Base-by-base conservation (phyloP, 2,113 vertebrate genomes). In the Jacana jacana region DNA sequence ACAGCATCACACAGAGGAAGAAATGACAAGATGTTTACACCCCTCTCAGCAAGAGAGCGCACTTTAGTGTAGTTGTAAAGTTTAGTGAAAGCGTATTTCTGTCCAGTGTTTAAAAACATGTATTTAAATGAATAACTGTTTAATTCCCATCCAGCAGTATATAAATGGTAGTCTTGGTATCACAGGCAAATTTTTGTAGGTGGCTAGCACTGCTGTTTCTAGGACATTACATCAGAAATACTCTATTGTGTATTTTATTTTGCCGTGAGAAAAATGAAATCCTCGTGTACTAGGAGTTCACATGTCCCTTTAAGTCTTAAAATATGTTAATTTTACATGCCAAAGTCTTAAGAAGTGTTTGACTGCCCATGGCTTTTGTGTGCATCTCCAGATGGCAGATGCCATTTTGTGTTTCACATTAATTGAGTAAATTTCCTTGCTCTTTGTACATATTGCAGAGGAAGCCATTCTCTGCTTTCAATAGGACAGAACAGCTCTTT, bases 391-490 rank as follows among this genome's bases (percentile, higher is more conserved):
- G 98, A 98, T 97, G 97, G 97, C 97, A 98, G 97, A 98, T 98
- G 98, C 98, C 98, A 98, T 98, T 98, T 97, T 97, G 96, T 98
- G 97, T 98, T 98, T 98, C 98, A 97, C 97, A 98, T 98, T 98
- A 98, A 98, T 97, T 97, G 98, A 97, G 97, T 98, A 98, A 97
- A 97, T 97, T 97, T 97, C 97, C 97, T 97, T 98, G 97, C 97
- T 98, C 97, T 98, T 98, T 98, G 97, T 98, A 97, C 95, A 97
- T 98, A 97, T 98, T 97, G 97, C 97, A 97, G 97, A 98, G 96
- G 96, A 96, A 97, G 95, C 97, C 96, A 97, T 97, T 98, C 98
- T 98, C 97, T 97, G 95, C 96, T 97, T 98, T 98, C 97, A 98
- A 95, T 97, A 96, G 97, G 97, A 97, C 97, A 98, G 96, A 98